Conservation (phyloP, 2,888 invertebrate species). For the Serripes groenlandicus region DNA sequence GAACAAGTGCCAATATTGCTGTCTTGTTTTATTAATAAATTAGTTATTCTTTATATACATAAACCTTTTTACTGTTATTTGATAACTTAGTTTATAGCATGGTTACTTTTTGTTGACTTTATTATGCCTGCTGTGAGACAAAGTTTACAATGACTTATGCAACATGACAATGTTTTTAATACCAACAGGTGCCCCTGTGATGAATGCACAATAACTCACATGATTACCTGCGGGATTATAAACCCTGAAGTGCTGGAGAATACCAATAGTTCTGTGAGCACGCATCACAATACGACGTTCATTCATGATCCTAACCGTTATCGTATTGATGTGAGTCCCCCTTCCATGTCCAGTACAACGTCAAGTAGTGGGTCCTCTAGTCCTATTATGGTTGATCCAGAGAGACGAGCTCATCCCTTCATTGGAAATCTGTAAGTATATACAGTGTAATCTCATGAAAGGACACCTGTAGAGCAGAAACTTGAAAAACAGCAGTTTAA, state of each 20-base stretch:
- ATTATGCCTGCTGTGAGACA: too few relatives aligned
- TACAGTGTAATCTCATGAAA: too few relatives aligned
- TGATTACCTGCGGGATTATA: constrained; percentile 86
- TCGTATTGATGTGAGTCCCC: constrained; percentile 84
- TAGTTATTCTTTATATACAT: too few relatives aligned
- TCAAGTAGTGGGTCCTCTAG: constrained; percentile 85
- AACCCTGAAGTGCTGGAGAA: constrained; percentile 82
- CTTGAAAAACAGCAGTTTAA: too few relatives aligned
- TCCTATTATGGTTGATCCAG: constrained; percentile 81
- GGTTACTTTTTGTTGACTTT: too few relatives aligned
- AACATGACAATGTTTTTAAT: too few relatives aligned
- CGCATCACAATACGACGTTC: constrained; percentile 75
- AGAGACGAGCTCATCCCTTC: constrained; percentile 38
- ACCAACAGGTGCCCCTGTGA: constrained; percentile 86
- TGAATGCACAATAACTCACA: constrained; percentile 86
- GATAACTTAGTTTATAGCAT: too few relatives aligned
- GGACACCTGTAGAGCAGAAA: too few relatives aligned
- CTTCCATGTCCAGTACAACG: constrained; percentile 85
- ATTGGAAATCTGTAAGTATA: constrained; percentile 8
- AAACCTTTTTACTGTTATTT: too few relatives aligned
- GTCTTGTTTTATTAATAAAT: too few relatives aligned
- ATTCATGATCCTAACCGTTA: constrained; percentile 82
- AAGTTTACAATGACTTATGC: too few relatives aligned
- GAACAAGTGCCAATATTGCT: too few relatives aligned
- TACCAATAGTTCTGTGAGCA: constrained; percentile 48